Evolutionary conservation across 2,888 invertebrate genomes (phyloP), one percentile per base, ranked within the genome.

Genomic region (Drosophila borborema): DNA sequence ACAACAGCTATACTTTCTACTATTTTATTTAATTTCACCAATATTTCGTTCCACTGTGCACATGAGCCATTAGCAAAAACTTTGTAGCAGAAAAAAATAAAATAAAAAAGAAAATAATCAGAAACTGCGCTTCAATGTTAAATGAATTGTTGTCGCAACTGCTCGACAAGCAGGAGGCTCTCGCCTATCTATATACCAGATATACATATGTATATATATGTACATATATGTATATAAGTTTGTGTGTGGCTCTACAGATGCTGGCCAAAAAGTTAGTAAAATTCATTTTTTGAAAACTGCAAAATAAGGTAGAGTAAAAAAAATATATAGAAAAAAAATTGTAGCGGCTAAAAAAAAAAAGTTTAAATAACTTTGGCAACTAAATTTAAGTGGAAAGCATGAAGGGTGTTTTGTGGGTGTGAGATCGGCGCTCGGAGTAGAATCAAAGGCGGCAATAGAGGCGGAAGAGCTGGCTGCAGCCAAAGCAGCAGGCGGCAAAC

Each of bases 71-170:
- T 86, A 73, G 71, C 40, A 80, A 84, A 83, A 87, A 75, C 67
- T 87, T 89, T 67, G 64, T 72, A 51, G 54, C 48, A 64, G 71
- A 68, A 59, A 20, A 20, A 41, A 31, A 36, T 23, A 28, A 28
- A 28, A 28, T 28, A 54, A 59, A 28, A 58, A 28, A 23, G 31
- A 55, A 66, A 59, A 64, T 63, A 61, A 61, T 67, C 54, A 59
- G 38, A 65, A 80, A 58, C 70, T 73, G 74, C 72, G 77, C 85
- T 86, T 81, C 85, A 81, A 87, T 89, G 88, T 89, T 86, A 86
- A 86, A 89, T 87, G 85, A 86, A 86, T 86, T 89, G 85, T 89
- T 87, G 85, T 86, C 85, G 89, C 87, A 86, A 87, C 85, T 85
- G 85, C 75, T 72, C 74, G 73, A 81, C 70, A 70, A 63, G 70